Base-by-base conservation (phyloP, 2,888 invertebrate genomes). In the Andrena chrysosceles region DNA sequence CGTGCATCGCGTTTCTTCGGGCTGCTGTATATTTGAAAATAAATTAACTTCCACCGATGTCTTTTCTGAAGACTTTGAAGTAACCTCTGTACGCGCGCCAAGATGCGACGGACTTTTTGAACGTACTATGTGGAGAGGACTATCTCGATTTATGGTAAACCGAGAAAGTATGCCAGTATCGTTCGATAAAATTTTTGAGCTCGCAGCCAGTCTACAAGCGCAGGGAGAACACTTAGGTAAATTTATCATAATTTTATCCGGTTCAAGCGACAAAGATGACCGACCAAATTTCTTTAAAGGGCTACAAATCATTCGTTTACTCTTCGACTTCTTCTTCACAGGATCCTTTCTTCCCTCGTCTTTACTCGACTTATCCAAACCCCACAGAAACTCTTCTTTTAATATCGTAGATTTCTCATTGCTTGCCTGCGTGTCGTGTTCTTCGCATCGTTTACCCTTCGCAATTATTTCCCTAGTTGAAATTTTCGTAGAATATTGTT, bases 151-250 rank as follows among this genome's bases (percentile, higher is more conserved):
- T 3, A 87, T 56, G 7, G 87, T 81, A 16, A 73, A 72, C 48
- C 73, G 77, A 5, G 63, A 64, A n/a, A 72, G n/a, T 56, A 77
- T 48, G 33, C 42, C 60, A 29, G 87, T 87, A 74, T 92, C 92
- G 49, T 85, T 91, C 2, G 93, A 90, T 2, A 94, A 85, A 64
- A 93, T 93, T 75, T 93, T 93, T 8, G 94, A 93, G 72, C 93
- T 92, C 0, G 94, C 93, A 4, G 93, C 93, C 13, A 94, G 84
- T 33, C 94, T 89, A 72, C 93, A 93, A 4, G 94, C 93, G 74
- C 93, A 93, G 0, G 94, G 93, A 31, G 94, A 94, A 77, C 93
- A 93, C 82, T 93, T 93, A n/a, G 93, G 93, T 70, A 93, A 63
- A 71, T 93, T 93, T 33, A 93, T 87, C 26, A 89, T 90, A 52